A percentile compares a stretch with the other conserved stretches of the same genome.
These are phyloP conservation scores for Diaphora mendica DNA, from an alignment of 2,888 invertebrate genomes.

Conservation along the genomic window DNA sequence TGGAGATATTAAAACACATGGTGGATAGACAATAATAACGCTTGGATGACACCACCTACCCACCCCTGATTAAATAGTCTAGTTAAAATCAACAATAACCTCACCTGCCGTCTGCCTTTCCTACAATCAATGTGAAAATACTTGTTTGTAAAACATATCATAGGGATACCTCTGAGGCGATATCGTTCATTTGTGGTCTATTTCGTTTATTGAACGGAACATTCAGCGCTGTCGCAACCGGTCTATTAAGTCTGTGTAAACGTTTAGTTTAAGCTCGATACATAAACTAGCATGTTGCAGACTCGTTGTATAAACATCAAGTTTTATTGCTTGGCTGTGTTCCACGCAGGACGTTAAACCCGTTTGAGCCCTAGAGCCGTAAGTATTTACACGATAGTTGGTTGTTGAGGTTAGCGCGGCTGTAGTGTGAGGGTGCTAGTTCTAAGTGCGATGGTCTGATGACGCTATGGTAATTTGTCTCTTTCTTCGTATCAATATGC, in stretches of 20 bases:
- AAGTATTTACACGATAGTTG: slow-evolving; percentile 76
- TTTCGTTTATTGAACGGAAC: slow-evolving; percentile 51
- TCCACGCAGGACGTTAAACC: slow-evolving; percentile 83
- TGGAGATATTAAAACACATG: slow-evolving; percentile 71
- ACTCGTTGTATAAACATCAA: slow-evolving; percentile 82
- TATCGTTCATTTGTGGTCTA: slow-evolving; percentile 56
- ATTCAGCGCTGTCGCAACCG: slow-evolving; percentile 60
- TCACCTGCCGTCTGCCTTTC: slow-evolving; percentile 56
- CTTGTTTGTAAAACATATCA: slow-evolving; percentile 47
- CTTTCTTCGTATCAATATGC: slow-evolving; percentile 49
- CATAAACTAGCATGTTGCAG: slow-evolving; percentile 76
- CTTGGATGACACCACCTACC: slow-evolving; percentile 70
- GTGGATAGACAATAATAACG: slow-evolving; percentile 66
- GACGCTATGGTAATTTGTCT: slow-evolving; percentile 20
- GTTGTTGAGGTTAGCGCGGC: slow-evolving; percentile 61
- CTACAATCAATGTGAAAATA: slow-evolving; percentile 54
- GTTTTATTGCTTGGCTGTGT: slow-evolving; percentile 85
- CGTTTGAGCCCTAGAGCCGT: slow-evolving; percentile 71
- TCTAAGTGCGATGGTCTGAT: slow-evolving; percentile 23
- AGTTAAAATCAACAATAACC: slow-evolving; percentile 79
- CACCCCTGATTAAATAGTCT: slow-evolving; percentile 71
- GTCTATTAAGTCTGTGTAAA: slow-evolving; percentile 55
- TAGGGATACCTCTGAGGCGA: slow-evolving; percentile 59
- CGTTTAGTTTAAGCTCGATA: slow-evolving; percentile 62
- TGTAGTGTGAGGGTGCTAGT: slow-evolving; percentile 35